These are phyloP conservation scores for Himalopsyche anomala DNA, from an alignment of 2,888 invertebrate genomes.

Conservation along the genomic window DNA sequence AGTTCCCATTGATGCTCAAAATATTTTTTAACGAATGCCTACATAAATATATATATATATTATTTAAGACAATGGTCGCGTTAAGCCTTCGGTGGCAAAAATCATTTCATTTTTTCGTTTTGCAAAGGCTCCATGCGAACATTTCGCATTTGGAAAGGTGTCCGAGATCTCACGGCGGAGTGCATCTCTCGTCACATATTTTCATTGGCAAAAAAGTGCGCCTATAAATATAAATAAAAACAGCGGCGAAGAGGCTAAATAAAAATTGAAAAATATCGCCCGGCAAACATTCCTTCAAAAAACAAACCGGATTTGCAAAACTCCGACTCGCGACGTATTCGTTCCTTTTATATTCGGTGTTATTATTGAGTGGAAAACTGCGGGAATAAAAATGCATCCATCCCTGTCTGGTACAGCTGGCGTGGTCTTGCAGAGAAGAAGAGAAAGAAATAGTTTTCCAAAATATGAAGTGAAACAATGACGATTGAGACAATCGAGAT, in stretches of 20 bases:
- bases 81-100: conserved; percentile 32
- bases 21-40: no score
- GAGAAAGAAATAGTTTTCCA: conserved; percentile 48
- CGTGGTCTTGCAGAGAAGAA: neutral
- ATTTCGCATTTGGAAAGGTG: conserved; percentile 70
- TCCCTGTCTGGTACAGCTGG: neutral
- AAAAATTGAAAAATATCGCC: conserved; percentile 65
- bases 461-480: conserved; percentile 62
- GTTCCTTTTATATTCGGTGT: conserved; percentile 45
- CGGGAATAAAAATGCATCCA: conserved; percentile 7
- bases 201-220: conserved; percentile 77
- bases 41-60: neutral
- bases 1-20: no score
- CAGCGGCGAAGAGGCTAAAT: conserved; percentile 58
- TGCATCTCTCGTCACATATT: conserved; percentile 80
- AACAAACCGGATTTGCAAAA: conserved; percentile 64
- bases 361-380: conserved; percentile 39
- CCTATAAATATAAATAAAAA: conserved; percentile 75
- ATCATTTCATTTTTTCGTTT: conserved; percentile 50
- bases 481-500: conserved; percentile 57
- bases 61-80: neutral
- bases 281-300: conserved; percentile 64
- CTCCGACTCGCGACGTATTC: conserved; percentile 51
- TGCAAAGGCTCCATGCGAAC: conserved; percentile 54
- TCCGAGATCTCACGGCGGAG: conserved; percentile 78